Percentiles rank a stretch among this genome's conserved stretches.
Conservation (phyloP, 2,888 invertebrate species). For the Saturnia pavonia region DNA sequence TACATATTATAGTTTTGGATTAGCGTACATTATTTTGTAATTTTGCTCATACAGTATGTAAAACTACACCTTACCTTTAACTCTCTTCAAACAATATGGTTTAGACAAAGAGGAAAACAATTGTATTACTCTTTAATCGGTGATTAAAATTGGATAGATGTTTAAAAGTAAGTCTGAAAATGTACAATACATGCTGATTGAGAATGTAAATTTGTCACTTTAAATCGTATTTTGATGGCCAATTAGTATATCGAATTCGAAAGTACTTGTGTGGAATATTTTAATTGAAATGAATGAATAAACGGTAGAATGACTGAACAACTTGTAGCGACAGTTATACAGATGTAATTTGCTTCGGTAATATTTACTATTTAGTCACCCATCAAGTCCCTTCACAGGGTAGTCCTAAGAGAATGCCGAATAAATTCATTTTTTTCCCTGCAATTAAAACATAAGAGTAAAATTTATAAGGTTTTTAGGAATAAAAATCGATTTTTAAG, state of each 20-base stretch:
- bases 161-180: too few species aligned
- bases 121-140: too few species aligned
- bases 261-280: slow-evolving; percentile 44
- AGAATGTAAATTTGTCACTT: slow-evolving; percentile 59
- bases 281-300: slow-evolving; percentile 39
- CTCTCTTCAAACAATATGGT: too few species aligned
- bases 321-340: slow-evolving; percentile 44
- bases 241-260: slow-evolving; percentile 52
- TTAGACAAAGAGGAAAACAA: too few species aligned
- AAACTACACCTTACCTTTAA: too few species aligned
- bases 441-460: neutral
- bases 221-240: slow-evolving; percentile 54
- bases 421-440: neutral
- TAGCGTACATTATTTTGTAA: too few species aligned
- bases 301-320: slow-evolving; percentile 46
- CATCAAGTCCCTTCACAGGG: slow-evolving; percentile 43
- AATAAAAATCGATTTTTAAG: slow-evolving; percentile 20
- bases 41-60: too few species aligned
- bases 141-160: too few species aligned
- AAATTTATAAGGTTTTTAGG: neutral
- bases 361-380: slow-evolving; percentile 57
- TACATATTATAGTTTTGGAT: too few species aligned
- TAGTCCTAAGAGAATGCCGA: neutral
- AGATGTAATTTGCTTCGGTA: slow-evolving; percentile 46
- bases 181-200: slow-evolving; percentile 22